phyloP scores from a whole-genome alignment of 2,797 vertebrate species.

The Apodemus agrarius region DNA sequence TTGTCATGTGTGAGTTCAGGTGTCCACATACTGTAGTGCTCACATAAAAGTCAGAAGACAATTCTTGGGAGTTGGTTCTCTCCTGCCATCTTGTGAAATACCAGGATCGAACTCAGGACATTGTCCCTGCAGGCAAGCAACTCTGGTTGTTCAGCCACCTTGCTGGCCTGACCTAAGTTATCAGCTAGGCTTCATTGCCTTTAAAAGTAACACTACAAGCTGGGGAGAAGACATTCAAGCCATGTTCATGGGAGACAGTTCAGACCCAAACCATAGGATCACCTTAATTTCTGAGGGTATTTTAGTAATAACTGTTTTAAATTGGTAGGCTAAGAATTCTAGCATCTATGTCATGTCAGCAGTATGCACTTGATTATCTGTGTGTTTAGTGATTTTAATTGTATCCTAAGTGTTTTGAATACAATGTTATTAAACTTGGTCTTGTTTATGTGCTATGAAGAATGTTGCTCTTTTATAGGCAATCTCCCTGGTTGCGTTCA shows the following conservation, averaged over 20 bases:
- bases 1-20: neutral
- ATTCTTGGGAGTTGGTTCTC: slow-evolving; percentile 2
- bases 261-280: neutral
- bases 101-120: neutral
- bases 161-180: neutral
- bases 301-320: slow-evolving; percentile 31
- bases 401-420: slow-evolving; percentile 1
- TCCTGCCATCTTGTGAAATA: slow-evolving; percentile 17
- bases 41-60: neutral
- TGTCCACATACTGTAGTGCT: neutral
- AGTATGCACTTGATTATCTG: neutral
- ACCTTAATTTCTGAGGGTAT: slow-evolving; percentile 13
- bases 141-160: neutral
- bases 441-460: neutral
- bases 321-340: slow-evolving; percentile 18
- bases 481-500: slow-evolving; percentile 5
- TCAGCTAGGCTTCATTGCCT: neutral
- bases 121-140: neutral
- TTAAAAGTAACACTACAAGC: neutral
- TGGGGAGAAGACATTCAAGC: neutral
- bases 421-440: neutral
- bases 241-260: neutral
- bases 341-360: slow-evolving; percentile 5
- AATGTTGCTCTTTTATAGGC: slow-evolving; percentile 12
- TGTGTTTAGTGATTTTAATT: slow-evolving; percentile 22